Evolutionary conservation across 1,140 invertebrate genomes (phyloP).

Genomic region (Lucilia sericata): DNA sequence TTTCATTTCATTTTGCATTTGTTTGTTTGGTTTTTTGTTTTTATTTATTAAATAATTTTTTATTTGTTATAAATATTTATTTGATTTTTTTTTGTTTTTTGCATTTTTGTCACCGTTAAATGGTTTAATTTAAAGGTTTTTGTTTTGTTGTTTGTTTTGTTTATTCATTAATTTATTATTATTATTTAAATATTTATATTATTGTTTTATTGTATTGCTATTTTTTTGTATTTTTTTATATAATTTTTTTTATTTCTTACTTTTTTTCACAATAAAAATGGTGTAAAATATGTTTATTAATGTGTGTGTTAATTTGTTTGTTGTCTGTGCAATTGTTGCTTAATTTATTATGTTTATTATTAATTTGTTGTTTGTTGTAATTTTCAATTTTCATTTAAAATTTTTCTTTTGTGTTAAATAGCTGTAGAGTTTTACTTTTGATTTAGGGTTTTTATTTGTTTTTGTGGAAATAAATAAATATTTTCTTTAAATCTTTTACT

Average conservation of each 20-base stretch:
- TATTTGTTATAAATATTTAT: constrained; percentile 31
- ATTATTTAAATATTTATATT: constrained; percentile 32
- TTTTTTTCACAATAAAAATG: constrained; percentile 39
- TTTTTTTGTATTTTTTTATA: constrained; percentile 17
- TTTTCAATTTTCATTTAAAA: neutral
- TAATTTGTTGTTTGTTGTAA: constrained; percentile 28
- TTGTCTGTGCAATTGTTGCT: constrained; percentile 32
- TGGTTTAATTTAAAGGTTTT: neutral
- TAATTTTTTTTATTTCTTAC: constrained; percentile 17
- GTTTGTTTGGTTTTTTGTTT: neutral
- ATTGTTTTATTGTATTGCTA: constrained; percentile 43
- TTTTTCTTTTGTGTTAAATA: neutral
- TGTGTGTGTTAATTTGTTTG: neutral
- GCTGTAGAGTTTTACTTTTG: neutral
- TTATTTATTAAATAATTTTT: constrained; percentile 30
- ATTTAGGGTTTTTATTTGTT: neutral
- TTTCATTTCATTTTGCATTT: constrained; percentile 20
- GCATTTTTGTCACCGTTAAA: no score
- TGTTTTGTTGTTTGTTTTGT: neutral
- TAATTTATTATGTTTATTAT: neutral
- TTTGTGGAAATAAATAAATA: constrained; percentile 44
- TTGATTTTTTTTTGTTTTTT: constrained; percentile 35
- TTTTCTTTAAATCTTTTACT: neutral
- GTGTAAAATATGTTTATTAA: no score
- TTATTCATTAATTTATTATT: constrained; percentile 14